phyloP scores from a whole-genome alignment of 2,888 invertebrate genomes.

The Rhamnusium bicolor region DNA sequence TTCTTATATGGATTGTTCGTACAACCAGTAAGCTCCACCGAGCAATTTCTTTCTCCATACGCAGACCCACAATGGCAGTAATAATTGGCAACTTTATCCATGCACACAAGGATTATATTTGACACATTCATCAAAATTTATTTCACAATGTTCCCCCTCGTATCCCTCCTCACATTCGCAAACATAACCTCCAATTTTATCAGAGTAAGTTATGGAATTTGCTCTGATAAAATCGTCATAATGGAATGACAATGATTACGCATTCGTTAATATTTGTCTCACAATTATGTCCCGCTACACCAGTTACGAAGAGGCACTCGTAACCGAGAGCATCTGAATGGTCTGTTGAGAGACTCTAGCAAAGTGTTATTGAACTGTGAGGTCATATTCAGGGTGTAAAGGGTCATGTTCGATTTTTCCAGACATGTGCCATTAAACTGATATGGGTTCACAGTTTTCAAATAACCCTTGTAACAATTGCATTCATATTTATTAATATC shows the following conservation, averaged over 20 bases:
- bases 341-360: conserved; percentile 78
- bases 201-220: conserved; percentile 82
- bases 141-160: conserved; percentile 86
- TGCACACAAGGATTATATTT: conserved; percentile 79
- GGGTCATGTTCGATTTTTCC: conserved; percentile 81
- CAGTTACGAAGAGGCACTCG: conserved; percentile 85
- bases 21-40: conserved; percentile 84
- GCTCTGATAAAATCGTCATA: no score
- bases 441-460: conserved; percentile 84
- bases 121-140: conserved; percentile 88
- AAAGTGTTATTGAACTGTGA: conserved; percentile 71
- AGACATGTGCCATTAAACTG: conserved; percentile 86
- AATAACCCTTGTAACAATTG: conserved; percentile 85
- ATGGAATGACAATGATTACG: conserved; percentile 82
- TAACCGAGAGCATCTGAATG: conserved; percentile 84
- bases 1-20: conserved; percentile 80
- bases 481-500: conserved; percentile 90
- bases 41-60: conserved; percentile 91
- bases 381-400: conserved; percentile 73
- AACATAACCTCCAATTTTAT: conserved; percentile 82
- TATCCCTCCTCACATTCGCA: conserved; percentile 90
- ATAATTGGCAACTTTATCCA: conserved; percentile 87
- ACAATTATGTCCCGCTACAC: conserved; percentile 85
- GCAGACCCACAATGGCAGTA: conserved; percentile 84
- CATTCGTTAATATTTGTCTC: conserved; percentile 91